These are phyloP conservation scores for Leucoptera coffeella DNA, from an alignment of 2,888 invertebrate genomes.

Conservation along the genomic window DNA sequence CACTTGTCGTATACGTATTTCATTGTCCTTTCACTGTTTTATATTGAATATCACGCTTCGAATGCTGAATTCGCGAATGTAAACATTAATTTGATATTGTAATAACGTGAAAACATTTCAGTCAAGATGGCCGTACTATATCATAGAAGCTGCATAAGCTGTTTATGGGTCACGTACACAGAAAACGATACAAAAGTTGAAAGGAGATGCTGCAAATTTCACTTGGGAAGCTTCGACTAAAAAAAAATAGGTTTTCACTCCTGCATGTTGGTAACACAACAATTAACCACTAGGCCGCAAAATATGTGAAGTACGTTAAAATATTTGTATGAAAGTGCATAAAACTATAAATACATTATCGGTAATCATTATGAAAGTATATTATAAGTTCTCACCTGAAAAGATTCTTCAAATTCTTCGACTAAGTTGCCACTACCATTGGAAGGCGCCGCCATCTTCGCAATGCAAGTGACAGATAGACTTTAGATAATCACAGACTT, in stretches of 20 bases:
- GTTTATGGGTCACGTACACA: conserved; percentile 39
- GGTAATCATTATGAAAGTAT: conserved; percentile 4
- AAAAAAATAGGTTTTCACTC: conserved; percentile 19
- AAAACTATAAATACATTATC: conserved; percentile 6
- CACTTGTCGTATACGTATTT: too few species aligned
- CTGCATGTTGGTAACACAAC: conserved; percentile 24
- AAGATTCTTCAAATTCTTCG: conserved; percentile 87
- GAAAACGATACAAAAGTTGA: conserved; percentile 13
- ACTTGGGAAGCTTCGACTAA: conserved; percentile 32
- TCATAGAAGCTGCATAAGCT: conserved; percentile 24
- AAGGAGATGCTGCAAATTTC: conserved; percentile 15
- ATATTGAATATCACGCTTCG: too few species aligned
- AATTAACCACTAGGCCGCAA: conserved; percentile 36
- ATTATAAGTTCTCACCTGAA: conserved; percentile 57
- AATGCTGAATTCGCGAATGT: too few species aligned
- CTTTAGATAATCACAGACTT: too few species aligned
- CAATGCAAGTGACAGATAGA: too few species aligned
- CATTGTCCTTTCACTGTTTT: too few species aligned
- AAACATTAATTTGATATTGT: conserved; percentile 10
- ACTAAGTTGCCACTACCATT: conserved; percentile 82
- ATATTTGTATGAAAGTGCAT: conserved; percentile 7
- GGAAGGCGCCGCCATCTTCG: conserved; percentile 74
- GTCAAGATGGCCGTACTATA: conserved; percentile 43
- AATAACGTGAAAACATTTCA: conserved; percentile 41
- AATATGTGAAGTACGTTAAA: conserved; percentile 20